Evolutionary conservation across 2,888 invertebrate species (phyloP).

Genomic region (Amblyjoppa fuscipennis): DNA sequence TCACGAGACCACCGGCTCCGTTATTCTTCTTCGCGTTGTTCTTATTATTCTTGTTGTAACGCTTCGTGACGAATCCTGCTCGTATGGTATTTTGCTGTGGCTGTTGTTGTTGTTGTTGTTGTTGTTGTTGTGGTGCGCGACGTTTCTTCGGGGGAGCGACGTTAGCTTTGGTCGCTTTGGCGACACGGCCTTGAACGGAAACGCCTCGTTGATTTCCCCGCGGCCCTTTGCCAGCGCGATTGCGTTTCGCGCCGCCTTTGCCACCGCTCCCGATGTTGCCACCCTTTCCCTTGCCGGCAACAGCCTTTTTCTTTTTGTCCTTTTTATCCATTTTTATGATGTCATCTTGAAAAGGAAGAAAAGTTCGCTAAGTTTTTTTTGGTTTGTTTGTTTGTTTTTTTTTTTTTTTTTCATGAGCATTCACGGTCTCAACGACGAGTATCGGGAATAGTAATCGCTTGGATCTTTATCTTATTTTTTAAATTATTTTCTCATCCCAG

Average conservation of each 20-base stretch:
- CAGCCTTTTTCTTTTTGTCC: slow-evolving; percentile 82
- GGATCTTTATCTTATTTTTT: slow-evolving; percentile 44
- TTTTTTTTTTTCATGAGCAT: neutral
- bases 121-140: slow-evolving; percentile 62
- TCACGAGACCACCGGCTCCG: slow-evolving; percentile 63
- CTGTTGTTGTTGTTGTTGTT: slow-evolving; percentile 73
- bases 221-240: slow-evolving; percentile 66
- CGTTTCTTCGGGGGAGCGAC: slow-evolving; percentile 62
- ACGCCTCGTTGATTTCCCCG: slow-evolving; percentile 55
- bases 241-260: slow-evolving; percentile 62
- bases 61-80: slow-evolving; percentile 79
- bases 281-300: slow-evolving; percentile 75
- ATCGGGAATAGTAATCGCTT: slow-evolving; percentile 61
- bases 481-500: neutral
- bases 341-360: slow-evolving; percentile 84
- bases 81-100: slow-evolving; percentile 72
- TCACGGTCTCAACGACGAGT: slow-evolving; percentile 75
- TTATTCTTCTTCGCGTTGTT: slow-evolving; percentile 48
- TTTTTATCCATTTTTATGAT: slow-evolving; percentile 85
- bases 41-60: slow-evolving; percentile 74
- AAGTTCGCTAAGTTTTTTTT: slow-evolving; percentile 71
- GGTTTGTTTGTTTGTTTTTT: slow-evolving; percentile 35
- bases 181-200: slow-evolving; percentile 52
- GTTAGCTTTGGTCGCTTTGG: slow-evolving; percentile 51
- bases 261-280: slow-evolving; percentile 65